Conservation (phyloP, 2,113 vertebrate genomes). For the Gopherus flavomarginatus region DNA sequence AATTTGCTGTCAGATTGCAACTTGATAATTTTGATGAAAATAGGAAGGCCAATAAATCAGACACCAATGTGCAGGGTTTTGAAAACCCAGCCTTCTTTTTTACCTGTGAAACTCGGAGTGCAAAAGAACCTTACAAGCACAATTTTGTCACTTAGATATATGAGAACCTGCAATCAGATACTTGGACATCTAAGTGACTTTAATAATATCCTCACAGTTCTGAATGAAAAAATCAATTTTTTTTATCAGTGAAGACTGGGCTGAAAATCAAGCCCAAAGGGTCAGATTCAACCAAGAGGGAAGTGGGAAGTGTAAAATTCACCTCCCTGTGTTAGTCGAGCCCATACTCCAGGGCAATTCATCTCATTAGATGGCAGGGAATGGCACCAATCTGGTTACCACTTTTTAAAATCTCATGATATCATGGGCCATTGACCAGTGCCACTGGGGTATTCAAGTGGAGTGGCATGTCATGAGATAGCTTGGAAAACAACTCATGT, state of each 20-base stretch:
- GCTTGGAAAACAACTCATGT: background rate
- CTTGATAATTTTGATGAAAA: constrained; percentile 52
- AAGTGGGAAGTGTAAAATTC: background rate
- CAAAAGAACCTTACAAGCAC: background rate
- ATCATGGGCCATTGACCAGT: background rate
- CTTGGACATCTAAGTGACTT: background rate
- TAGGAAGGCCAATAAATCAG: constrained; percentile 44
- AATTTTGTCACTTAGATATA: constrained; percentile 4
- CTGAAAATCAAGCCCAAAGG: background rate
- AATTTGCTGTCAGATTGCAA: background rate
- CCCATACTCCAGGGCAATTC: background rate
- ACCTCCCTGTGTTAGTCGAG: background rate
- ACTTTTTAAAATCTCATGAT: background rate
- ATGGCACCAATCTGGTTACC: background rate
- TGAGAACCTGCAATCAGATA: background rate
- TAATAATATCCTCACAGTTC: background rate
- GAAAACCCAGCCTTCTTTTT: background rate
- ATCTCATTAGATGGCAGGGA: background rate
- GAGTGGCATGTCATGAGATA: background rate
- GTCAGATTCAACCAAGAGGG: background rate
- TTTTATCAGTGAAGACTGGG: background rate
- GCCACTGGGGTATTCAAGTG: background rate
- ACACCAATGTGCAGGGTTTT: background rate
- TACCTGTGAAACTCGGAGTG: background rate
- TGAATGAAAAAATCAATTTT: background rate